Conservation (phyloP, 2,113 vertebrate genomes). For the Falco punctatus region DNA sequence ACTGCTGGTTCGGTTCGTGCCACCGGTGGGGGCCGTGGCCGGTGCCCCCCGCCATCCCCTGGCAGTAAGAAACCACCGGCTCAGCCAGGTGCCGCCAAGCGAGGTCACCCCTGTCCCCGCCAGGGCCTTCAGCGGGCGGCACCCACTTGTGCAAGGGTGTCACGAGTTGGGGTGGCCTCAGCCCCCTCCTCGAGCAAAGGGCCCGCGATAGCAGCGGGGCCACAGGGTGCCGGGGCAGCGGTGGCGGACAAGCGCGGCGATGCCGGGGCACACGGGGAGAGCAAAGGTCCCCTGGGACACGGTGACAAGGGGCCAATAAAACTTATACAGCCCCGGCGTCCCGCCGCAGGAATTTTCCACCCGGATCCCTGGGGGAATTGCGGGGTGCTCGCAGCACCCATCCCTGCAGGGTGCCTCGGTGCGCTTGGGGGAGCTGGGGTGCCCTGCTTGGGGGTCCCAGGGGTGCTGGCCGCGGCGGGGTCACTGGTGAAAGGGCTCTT, state of each 20-base stretch:
- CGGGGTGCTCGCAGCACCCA: background rate
- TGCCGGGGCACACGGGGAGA: background rate
- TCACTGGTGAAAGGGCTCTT: background rate
- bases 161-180: background rate
- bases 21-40: rapidly evolving
- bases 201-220: background rate
- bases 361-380: rapidly evolving
- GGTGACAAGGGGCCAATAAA: slow-evolving; percentile 18
- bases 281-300: slow-evolving; percentile 27
- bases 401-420: rapidly evolving
- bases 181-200: background rate
- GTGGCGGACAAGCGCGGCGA: background rate
- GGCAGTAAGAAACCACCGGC: background rate
- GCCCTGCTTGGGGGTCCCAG: background rate
- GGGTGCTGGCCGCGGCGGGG: background rate
- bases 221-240: background rate
- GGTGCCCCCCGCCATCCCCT: background rate
- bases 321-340: background rate
- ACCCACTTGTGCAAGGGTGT: background rate
- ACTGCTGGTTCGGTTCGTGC: rapidly evolving
- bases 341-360: slow-evolving; percentile 28
- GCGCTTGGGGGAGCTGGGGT: background rate
- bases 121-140: background rate
- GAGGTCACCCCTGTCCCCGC: background rate
- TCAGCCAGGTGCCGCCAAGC: background rate